Evolutionary conservation across 2,888 invertebrate genomes (phyloP).

Genomic region (Drepana falcataria): DNA sequence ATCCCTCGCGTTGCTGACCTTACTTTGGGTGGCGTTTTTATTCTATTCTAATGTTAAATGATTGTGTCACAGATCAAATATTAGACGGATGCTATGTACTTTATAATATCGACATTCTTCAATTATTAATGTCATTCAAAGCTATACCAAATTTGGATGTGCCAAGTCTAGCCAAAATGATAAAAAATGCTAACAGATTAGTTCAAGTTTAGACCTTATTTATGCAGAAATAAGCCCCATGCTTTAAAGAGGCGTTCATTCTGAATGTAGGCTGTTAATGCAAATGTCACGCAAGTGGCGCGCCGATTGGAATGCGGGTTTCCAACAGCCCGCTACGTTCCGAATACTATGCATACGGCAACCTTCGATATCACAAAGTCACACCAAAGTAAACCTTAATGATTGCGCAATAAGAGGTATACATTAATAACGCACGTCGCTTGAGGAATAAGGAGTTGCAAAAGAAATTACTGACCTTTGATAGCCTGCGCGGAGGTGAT

Average conservation of each 20-base stretch:
- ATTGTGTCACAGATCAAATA: too few species aligned
- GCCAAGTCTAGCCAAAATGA: not conserved
- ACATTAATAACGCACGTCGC: not conserved
- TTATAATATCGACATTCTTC: not conserved
- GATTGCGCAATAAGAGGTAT: slow-evolving; percentile 10
- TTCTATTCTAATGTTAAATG: too few species aligned
- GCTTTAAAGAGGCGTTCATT: not conserved
- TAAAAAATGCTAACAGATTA: not conserved
- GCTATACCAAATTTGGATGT: not conserved
- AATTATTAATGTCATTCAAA: not conserved
- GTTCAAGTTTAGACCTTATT: not conserved
- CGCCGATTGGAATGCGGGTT: slow-evolving; percentile 55
- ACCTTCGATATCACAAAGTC: slow-evolving; percentile 11
- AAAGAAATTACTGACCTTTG: slow-evolving; percentile 43
- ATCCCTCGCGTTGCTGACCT: too few species aligned
- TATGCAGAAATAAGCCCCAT: not conserved
- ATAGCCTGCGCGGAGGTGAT: slow-evolving; percentile 9
- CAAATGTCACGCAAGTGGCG: slow-evolving; percentile 58
- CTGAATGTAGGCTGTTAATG: slow-evolving; percentile 25
- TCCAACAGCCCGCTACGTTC: slow-evolving; percentile 35
- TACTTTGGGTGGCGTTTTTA: too few species aligned
- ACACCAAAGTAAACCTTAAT: slow-evolving; percentile 22
- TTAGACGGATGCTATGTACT: too few species aligned
- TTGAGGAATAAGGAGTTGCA: slow-evolving; percentile 21
- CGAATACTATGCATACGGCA: slow-evolving; percentile 27